Evolutionary conservation across 2,113 vertebrate species (phyloP).

Genomic region (Alosa alosa): DNA sequence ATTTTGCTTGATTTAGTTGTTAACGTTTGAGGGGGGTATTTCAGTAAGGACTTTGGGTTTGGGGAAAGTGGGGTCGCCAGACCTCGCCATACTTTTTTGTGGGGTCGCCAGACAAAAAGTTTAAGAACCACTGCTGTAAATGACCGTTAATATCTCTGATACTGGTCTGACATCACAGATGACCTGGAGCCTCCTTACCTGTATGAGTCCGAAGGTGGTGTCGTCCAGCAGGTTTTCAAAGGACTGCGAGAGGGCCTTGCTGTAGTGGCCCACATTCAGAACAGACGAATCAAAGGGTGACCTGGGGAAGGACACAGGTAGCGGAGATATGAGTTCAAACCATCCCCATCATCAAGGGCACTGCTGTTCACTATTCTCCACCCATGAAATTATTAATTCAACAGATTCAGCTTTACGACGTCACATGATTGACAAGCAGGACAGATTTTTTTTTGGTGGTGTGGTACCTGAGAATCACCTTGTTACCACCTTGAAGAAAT

Average conservation of each 20-base stretch:
- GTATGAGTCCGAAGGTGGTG: slow-evolving; percentile 81
- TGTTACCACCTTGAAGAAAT: not conserved
- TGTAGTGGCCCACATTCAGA: slow-evolving; percentile 83
- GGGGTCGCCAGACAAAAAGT: too few species aligned
- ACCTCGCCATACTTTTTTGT: too few species aligned
- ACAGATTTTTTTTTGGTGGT: not conserved
- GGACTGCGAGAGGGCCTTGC: slow-evolving; percentile 89
- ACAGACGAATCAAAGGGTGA: slow-evolving; percentile 29
- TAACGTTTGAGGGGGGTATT: too few species aligned
- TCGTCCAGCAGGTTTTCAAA: slow-evolving; percentile 98
- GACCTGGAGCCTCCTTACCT: slow-evolving; percentile 67
- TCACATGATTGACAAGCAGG: not conserved
- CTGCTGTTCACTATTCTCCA: not conserved
- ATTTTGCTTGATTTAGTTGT: too few species aligned
- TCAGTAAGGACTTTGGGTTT: too few species aligned
- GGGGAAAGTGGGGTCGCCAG: too few species aligned
- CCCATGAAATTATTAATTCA: not conserved
- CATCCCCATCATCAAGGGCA: not conserved
- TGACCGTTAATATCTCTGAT: too few species aligned
- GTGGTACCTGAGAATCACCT: not conserved
- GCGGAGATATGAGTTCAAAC: not conserved
- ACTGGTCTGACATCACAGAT: too few species aligned
- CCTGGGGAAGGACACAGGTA: not conserved
- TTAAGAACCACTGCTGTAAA: too few species aligned
- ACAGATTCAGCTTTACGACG: not conserved